phyloP scores from a whole-genome alignment of 2,888 invertebrate genomes.

The Gortyna flavago region DNA sequence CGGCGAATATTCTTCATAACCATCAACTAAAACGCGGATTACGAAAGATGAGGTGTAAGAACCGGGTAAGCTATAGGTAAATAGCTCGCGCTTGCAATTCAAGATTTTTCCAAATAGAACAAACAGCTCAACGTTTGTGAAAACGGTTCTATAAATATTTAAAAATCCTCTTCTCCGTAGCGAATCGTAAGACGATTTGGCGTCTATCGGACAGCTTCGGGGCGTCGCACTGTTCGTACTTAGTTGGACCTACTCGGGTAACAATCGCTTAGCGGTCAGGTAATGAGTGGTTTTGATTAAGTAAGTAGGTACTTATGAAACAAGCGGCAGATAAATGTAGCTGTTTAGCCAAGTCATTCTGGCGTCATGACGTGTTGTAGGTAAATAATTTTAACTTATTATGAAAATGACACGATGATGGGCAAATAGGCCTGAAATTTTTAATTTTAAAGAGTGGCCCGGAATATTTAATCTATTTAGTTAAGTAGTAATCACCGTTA shows the following conservation, averaged over 20 bases:
- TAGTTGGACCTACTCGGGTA: slow-evolving; percentile 23
- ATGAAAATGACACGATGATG: neutral
- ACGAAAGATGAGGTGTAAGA: slow-evolving; percentile 40
- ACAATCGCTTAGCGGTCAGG: slow-evolving; percentile 38
- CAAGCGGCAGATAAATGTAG: slow-evolving; percentile 7
- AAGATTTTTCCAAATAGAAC: slow-evolving; percentile 71
- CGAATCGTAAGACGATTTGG: slow-evolving; percentile 72
- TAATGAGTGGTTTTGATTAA: slow-evolving; percentile 33
- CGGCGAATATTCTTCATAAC: slow-evolving; percentile 7
- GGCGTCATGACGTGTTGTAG: neutral
- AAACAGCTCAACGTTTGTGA: slow-evolving; percentile 71
- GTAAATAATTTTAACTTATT: neutral
- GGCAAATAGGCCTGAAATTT: neutral
- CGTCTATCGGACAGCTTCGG: slow-evolving; percentile 50
- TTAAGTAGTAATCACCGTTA: slow-evolving; percentile 66
- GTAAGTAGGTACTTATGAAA: neutral
- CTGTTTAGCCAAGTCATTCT: neutral
- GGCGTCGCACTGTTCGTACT: slow-evolving; percentile 21
- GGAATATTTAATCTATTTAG: slow-evolving; percentile 28
- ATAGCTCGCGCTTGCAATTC: slow-evolving; percentile 57
- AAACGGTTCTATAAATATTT: slow-evolving; percentile 77
- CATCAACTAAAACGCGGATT: slow-evolving; percentile 22
- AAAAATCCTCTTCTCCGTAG: slow-evolving; percentile 68
- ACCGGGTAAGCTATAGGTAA: slow-evolving; percentile 39
- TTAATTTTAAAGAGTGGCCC: slow-evolving; percentile 9